A percentile compares a stretch with the other conserved stretches of the same genome.
Conservation (phyloP, 92 coral and sea anemone species). For the Virgularia gustaviana region DNA sequence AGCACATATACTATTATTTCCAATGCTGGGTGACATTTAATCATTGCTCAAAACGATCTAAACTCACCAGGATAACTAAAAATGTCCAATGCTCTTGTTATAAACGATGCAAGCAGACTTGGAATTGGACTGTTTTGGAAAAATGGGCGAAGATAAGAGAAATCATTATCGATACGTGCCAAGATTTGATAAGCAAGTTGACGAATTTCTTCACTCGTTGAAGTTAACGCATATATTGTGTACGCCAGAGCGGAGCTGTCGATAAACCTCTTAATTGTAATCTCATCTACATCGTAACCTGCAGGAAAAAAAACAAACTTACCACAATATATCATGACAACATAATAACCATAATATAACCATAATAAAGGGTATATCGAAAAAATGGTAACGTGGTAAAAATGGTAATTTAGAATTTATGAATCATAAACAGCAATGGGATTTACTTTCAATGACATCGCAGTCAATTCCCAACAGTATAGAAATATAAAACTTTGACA, state of each 20-base stretch:
- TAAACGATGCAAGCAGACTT: slow-evolving; percentile 72
- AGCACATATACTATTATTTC: too few species aligned
- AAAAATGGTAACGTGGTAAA: too few species aligned
- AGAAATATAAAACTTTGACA: too few species aligned
- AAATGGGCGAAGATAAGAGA: slow-evolving; percentile 65
- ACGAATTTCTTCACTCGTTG: slow-evolving; percentile 78
- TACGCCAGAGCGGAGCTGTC: slow-evolving; percentile 78
- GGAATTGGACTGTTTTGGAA: slow-evolving; percentile 78
- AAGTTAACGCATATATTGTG: slow-evolving; percentile 71
- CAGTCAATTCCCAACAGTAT: too few species aligned
- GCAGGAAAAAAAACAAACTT: not conserved
- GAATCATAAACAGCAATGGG: too few species aligned
- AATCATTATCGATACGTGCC: slow-evolving; percentile 66
- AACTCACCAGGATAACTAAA: slow-evolving; percentile 78
- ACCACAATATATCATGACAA: not conserved
- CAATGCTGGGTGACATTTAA: too few species aligned
- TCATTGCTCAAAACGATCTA: too few species aligned
- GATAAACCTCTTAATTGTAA: slow-evolving; percentile 78
- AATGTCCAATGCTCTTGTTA: slow-evolving; percentile 66
- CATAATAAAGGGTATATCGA: too few species aligned
- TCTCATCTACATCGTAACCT: slow-evolving; percentile 83
- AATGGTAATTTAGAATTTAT: too few species aligned
- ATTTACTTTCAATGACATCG: too few species aligned
- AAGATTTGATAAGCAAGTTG: slow-evolving; percentile 91
- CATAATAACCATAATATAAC: too few species aligned